Base-by-base conservation (phyloP, 1,140 invertebrate species). In the Megalonaias nervosa region DNA sequence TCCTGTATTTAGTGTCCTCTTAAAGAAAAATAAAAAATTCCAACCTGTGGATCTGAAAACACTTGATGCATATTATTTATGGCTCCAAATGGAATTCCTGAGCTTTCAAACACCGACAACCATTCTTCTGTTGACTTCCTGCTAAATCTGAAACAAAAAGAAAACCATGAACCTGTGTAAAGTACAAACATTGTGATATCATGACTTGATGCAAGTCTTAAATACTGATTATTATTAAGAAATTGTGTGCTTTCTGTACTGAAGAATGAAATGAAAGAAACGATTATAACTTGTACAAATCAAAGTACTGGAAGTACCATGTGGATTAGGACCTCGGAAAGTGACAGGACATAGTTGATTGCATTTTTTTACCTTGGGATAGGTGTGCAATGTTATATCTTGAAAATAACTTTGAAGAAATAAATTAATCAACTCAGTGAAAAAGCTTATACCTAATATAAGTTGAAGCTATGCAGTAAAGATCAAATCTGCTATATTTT, bases 61-160 rank as follows among this genome's bases (percentile, higher is more conserved):
- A 96, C 96, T 85, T 97, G 93, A 74, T 93, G 90, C 86, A 99
- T 94, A 19, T 92, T 94, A 91, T 99, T 99, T 1, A 99, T 94
- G 0, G 96, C 96, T 0, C 97, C 97, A 89, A 94, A 96, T 5
- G 97, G 96, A 88, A 98, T 97, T 3, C 94, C 90, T 12, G 93
- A 93, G 48, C 93, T 93, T 71, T 94, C 93, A 78, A 99, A 95
- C 71, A 94, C 87, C 6, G 91, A 81, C 65, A 93, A 90, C 97
- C 97, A 99, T 83, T 97, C 93, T 48, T 93, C 90, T 70, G 94
- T 95, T 0, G 93, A 93, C 86, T 96, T 95, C 17, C 91, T 88
- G 11, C 85, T 70, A 75, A 99, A 94, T 75, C 91, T 92, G 70
- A 38, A 83, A 72, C 59, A 4, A 57, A 31, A 67, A 17, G n/a